These are phyloP conservation scores for Chaetura pelagica DNA, from an alignment of 2,113 vertebrate genomes.

Conservation along the genomic window DNA sequence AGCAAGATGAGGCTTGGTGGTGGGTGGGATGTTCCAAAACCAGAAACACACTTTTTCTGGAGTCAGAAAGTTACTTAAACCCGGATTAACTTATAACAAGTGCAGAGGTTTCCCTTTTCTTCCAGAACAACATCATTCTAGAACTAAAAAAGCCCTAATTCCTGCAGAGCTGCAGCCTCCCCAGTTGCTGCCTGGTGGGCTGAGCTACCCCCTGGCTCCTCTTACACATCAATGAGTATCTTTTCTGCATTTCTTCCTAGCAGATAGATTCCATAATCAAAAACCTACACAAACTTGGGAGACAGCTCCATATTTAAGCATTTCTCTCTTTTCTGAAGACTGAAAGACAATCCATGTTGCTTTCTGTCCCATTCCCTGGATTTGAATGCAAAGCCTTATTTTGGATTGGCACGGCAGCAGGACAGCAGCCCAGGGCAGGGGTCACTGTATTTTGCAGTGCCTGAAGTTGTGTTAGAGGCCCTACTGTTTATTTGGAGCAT, in stretches of 20 bases:
- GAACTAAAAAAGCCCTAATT: neutral
- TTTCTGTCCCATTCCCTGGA: accelerated
- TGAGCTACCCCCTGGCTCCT: neutral
- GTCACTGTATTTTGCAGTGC: neutral
- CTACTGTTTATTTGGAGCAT: accelerated
- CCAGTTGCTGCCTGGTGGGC: neutral
- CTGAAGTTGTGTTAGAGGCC: neutral
- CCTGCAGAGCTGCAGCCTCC: neutral
- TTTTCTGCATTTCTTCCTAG: neutral
- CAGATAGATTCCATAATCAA: neutral
- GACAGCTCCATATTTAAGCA: neutral
- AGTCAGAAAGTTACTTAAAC: neutral
- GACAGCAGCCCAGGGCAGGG: neutral
- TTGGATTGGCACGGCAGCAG: neutral
- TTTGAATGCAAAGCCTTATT: neutral
- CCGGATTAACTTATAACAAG: neutral
- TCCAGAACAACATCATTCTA: accelerated
- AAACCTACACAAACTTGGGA: neutral
- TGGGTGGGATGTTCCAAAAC: neutral
- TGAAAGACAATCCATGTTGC: neutral
- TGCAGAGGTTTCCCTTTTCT: neutral
- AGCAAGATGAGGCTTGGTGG: neutral
- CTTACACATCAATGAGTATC: neutral
- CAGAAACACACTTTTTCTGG: neutral
- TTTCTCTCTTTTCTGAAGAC: neutral